Percentiles rank a stretch among this genome's conserved stretches.
phyloP scores from a whole-genome alignment of 2,888 invertebrate species.

The Drosophila mayaguana region DNA sequence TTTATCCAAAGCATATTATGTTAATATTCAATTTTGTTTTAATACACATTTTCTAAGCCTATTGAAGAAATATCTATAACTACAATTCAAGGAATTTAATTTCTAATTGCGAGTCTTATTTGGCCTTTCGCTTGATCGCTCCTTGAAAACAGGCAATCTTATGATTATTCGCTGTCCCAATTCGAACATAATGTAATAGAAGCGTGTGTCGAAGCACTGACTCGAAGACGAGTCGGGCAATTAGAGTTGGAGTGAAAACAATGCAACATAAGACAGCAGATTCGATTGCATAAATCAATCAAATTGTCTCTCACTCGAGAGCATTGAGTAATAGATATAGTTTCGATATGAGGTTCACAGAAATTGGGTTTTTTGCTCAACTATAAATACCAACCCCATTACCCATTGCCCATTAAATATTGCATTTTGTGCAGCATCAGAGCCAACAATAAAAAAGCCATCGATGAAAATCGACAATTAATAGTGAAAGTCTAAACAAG shows the following conservation, averaged over 20 bases:
- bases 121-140: neutral
- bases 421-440: slow-evolving; percentile 68
- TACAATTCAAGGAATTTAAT: neutral
- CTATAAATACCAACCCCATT: slow-evolving; percentile 82
- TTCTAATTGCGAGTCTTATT: neutral
- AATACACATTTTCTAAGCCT: too few species aligned
- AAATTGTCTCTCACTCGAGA: slow-evolving; percentile 76
- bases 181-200: slow-evolving; percentile 26
- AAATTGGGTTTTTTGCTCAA: slow-evolving; percentile 66
- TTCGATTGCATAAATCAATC: slow-evolving; percentile 78
- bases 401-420: slow-evolving; percentile 75
- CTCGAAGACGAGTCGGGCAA: slow-evolving; percentile 40
- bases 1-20: too few species aligned
- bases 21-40: too few species aligned
- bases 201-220: neutral
- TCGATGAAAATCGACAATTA: slow-evolving; percentile 82
- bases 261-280: slow-evolving; percentile 43
- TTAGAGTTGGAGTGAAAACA: slow-evolving; percentile 50
- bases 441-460: slow-evolving; percentile 36
- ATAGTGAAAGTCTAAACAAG: slow-evolving; percentile 77
- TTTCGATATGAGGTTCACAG: slow-evolving; percentile 77
- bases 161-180: slow-evolving; percentile 15
- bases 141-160: too few species aligned
- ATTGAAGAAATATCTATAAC: too few species aligned
- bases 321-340: slow-evolving; percentile 80